Base-by-base conservation (phyloP, 2,113 vertebrate species). In the Connochaetes taurinus region DNA sequence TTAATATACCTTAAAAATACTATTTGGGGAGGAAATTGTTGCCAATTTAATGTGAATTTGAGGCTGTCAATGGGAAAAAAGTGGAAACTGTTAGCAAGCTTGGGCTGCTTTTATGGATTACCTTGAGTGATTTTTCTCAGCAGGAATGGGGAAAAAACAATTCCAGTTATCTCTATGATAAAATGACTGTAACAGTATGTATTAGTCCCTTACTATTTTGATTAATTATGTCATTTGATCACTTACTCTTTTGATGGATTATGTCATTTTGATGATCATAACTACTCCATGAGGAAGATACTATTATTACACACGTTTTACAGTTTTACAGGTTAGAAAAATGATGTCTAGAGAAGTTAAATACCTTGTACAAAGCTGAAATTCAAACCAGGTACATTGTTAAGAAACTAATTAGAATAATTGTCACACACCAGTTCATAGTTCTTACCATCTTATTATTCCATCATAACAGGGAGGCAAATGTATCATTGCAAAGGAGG, bases 151-250 rank as follows among this genome's bases (percentile, higher is more conserved):
- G 36, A 13, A 9, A 80, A 93, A 84, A 36, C 33, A 88, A 43
- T 76, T 21, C 25, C n/a, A 83, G 13, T 91, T 87, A 74, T 92
- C 17, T 82, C 94, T 78, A 16, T 82, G 83, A 74, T 71, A 78
- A 94, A 76, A 84, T 91, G 89, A 87, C 25, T 85, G 2, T 92
- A 85, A 64, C 14, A 83, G 11, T 43, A 29, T 67, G 7, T 87
- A 62, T 83, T 93, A 43, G 57, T 55, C 40, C 31, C 85, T 94
- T 95, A 58, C 40, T 91, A 6, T 45, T 90, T 47, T 89, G 25
- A 76, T 95, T 55, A 74, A 71, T 95, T 87, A 64, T 91, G 33
- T 89, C 27, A 88, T 95, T 93, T 97, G 33, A 62, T 82, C 45
- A 71, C 45, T 92, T 95, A 50, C 50, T 95, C 7, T 58, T 91